Evolutionary conservation across 2,797 vertebrate species (phyloP).

Genomic region (Melopsittacus undulatus): DNA sequence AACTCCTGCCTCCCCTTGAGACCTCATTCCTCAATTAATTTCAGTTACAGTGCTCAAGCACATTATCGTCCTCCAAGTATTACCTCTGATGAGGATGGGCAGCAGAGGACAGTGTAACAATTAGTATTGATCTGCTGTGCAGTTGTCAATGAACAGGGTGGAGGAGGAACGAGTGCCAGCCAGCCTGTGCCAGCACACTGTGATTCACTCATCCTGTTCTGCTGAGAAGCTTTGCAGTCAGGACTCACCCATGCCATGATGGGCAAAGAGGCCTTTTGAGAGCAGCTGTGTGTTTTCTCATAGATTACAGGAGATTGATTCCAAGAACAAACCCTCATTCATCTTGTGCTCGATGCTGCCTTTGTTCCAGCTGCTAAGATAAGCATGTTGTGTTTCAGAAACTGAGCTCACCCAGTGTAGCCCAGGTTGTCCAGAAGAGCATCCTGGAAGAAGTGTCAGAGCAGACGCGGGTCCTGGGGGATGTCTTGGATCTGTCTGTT

Average conservation of each 20-base stretch:
- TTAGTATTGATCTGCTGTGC: background rate
- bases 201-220: background rate
- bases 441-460: constrained; percentile 74
- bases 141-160: background rate
- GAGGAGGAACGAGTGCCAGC: background rate
- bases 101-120: background rate
- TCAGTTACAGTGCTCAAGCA: background rate
- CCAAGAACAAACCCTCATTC: background rate
- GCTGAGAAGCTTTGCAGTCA: background rate
- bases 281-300: background rate
- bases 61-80: background rate
- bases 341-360: background rate
- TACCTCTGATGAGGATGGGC: background rate
- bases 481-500: constrained; percentile 68
- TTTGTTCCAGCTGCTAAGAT: background rate
- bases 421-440: constrained; percentile 68
- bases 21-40: background rate
- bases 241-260: background rate
- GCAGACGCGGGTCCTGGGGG: constrained; percentile 75
- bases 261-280: background rate
- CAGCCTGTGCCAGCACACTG: background rate
- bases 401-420: constrained; percentile 66
- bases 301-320: background rate
- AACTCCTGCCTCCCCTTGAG: background rate
- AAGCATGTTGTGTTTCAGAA: constrained; percentile 71